Percentiles rank a stretch among this genome's conserved stretches.
Conservation (phyloP, 1,140 invertebrate species). For the Leguminivora glycinivorella region DNA sequence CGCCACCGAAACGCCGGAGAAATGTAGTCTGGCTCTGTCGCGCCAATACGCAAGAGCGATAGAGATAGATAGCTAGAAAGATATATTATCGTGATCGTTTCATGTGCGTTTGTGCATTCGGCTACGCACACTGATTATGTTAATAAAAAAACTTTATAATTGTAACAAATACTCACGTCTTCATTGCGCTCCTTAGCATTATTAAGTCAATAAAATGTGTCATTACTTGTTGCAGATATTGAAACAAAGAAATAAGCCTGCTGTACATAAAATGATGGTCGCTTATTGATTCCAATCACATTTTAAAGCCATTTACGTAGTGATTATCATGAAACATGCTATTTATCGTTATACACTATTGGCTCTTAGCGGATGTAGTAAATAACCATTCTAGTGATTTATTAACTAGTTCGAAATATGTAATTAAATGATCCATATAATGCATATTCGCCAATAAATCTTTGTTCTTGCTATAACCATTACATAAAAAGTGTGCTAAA, state of each 20-base stretch:
- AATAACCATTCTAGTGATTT: background rate
- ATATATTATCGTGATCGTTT: too few species aligned
- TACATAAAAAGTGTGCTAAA: background rate
- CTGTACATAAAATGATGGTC: background rate
- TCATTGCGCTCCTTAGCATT: background rate
- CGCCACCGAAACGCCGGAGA: too few species aligned
- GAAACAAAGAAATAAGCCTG: background rate
- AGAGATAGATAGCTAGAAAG: too few species aligned
- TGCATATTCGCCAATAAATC: background rate
- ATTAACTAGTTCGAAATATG: background rate
- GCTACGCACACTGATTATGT: too few species aligned
- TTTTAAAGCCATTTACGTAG: conserved; percentile 4
- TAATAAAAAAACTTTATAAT: too few species aligned
- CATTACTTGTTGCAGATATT: background rate
- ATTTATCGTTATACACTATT: conserved; percentile 10
- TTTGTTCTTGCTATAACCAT: background rate
- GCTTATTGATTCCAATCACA: conserved; percentile 16
- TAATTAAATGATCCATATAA: background rate
- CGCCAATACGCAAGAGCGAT: too few species aligned
- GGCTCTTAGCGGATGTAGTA: background rate
- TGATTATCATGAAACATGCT: conserved; percentile 1
- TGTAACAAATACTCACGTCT: too few species aligned
- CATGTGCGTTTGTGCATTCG: too few species aligned
- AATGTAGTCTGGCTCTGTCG: too few species aligned
- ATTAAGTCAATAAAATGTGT: background rate